A percentile compares a stretch with the other conserved stretches of the same genome.
Evolutionary conservation across 2,797 vertebrate genomes (phyloP).

Genomic region (Crotalus adamanteus): DNA sequence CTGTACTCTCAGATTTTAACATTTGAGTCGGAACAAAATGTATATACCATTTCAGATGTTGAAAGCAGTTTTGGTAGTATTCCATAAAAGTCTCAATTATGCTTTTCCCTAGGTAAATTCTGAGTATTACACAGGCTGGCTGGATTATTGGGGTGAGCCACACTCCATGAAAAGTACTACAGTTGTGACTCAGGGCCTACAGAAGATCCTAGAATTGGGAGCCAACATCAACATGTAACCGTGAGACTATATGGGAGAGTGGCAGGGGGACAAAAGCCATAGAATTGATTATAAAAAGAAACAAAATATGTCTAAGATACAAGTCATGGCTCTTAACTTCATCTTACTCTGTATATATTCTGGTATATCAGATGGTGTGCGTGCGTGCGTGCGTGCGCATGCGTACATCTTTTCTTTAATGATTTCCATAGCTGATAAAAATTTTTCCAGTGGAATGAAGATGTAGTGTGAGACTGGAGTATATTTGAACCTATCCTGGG

Average conservation of each 20-base stretch:
- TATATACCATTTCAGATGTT: background rate
- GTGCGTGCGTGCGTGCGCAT: background rate
- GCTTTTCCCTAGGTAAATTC: slow-evolving; percentile 86
- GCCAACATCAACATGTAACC: slow-evolving; percentile 93
- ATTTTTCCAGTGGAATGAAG: background rate
- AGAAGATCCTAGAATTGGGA: slow-evolving; percentile 83
- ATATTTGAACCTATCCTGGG: background rate
- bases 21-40: background rate
- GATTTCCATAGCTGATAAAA: background rate
- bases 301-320: background rate
- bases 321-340: background rate
- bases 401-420: background rate
- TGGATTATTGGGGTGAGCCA: slow-evolving; percentile 93
- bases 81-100: background rate
- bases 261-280: slow-evolving; percentile 10
- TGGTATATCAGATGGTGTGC: background rate
- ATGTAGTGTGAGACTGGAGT: background rate
- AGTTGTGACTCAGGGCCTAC: slow-evolving; percentile 76
- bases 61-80: background rate
- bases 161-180: slow-evolving; percentile 75
- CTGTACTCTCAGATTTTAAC: background rate
- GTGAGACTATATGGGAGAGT: slow-evolving; percentile 34
- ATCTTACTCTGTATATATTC: background rate
- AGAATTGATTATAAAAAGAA: background rate
- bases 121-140: slow-evolving; percentile 96